Evolutionary conservation across 92 coral and sea anemone genomes (phyloP), one percentile per base, ranked within the genome.

Genomic region (Siderastrea radians): DNA sequence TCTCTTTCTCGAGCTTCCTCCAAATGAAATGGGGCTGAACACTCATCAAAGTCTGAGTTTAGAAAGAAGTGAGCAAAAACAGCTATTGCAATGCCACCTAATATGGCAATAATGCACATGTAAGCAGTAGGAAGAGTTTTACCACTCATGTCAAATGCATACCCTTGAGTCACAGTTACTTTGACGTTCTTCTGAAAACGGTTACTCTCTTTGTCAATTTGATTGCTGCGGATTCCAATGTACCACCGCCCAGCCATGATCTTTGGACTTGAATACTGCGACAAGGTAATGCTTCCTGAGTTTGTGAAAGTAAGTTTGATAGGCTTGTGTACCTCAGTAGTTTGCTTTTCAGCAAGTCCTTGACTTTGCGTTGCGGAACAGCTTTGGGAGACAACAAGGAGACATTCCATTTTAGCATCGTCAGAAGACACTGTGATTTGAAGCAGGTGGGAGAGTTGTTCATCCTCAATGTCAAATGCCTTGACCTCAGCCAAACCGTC

Each of bases 181-280:
- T 84, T 78, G 57, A 95, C 96, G 51, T 51, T 85, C 82, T 94
- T 94, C 17, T 65, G 78, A 46, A n/a, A 59, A 26, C 4, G 3
- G 38, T 26, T 26, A 49, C 69, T 79, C 48, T 89, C 87, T 14
- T 73, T 62, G 6, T 73, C 65, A n/a, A 63, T 86, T 5, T 76
- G 75, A 48, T 88, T 78, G 65, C 86, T 81, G 52, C 81, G 86
- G 10, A 97, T 85, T 15, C 99, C 99, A 58, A 97, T 92, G 73
- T 93, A 97, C 99, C 99, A 97, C 38, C 98, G 83, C n/a, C 98
- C 98, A 12, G 92, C 50, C 49, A 79, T 52, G 43, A 97, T 93
- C 88, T 91, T 94, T 16, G 99, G 99, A 11, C 73, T 77, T 47
- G 99, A 97, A 68, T 87, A 94, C 82, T 94, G 98, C 1, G 99